Percentiles rank a stretch among this genome's conserved stretches.
phyloP scores from a whole-genome alignment of 2,888 invertebrate genomes.

The Heliconius aoede region DNA sequence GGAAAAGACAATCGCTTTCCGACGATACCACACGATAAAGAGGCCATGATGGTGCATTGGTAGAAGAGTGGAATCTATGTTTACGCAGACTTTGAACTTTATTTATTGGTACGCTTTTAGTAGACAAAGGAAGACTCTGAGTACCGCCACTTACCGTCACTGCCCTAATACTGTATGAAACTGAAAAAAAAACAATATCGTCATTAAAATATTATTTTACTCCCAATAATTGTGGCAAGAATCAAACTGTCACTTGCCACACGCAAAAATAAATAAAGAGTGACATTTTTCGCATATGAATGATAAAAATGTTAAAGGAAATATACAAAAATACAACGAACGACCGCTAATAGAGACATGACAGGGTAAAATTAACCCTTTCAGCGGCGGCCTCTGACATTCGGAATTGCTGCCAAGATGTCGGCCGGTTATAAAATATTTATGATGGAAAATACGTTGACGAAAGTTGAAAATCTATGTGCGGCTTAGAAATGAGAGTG shows the following conservation, averaged over 20 bases:
- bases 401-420: conserved; percentile 26
- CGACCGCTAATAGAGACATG: conserved; percentile 29
- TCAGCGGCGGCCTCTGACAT: conserved; percentile 37
- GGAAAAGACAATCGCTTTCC: no score
- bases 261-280: conserved; percentile 14
- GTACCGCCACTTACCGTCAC: no score
- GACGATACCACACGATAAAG: no score
- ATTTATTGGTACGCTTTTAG: no score
- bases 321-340: conserved; percentile 13
- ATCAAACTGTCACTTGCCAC: conserved; percentile 8
- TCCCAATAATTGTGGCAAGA: background rate
- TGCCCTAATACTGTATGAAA: no score
- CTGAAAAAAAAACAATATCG: no score
- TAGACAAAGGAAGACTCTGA: no score
- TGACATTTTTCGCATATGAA: conserved; percentile 16
- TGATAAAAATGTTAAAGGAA: conserved; percentile 10
- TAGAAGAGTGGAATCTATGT: no score
- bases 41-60: no score
- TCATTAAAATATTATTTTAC: background rate
- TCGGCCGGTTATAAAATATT: conserved; percentile 20
- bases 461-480: conserved; percentile 3
- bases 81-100: no score
- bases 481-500: background rate
- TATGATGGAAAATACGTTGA: conserved; percentile 17
- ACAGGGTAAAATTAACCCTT: conserved; percentile 41